phyloP scores from a whole-genome alignment of 2,797 vertebrate species.

The Intellagama lesueurii region DNA sequence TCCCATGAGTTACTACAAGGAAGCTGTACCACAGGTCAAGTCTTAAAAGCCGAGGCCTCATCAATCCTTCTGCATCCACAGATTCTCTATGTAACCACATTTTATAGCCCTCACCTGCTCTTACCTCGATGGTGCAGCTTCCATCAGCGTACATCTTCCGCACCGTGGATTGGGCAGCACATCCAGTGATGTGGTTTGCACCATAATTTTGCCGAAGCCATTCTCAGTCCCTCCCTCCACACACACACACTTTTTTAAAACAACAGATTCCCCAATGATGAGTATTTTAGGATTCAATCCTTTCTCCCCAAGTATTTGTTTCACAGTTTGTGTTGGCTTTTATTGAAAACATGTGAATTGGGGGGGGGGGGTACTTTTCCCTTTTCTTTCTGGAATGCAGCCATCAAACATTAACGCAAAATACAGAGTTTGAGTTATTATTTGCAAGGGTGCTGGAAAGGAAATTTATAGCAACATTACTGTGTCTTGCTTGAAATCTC shows the following conservation, averaged over 20 bases:
- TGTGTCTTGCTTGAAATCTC: conserved; percentile 85
- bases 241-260: conserved; percentile 5
- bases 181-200: conserved; percentile 38
- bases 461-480: conserved; percentile 84
- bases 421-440: conserved; percentile 83
- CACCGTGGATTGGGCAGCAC: not conserved
- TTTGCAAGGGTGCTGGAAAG: conserved; percentile 82
- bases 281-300: conserved; percentile 65
- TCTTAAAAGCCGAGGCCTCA: not conserved
- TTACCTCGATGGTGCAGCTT: not conserved
- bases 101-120: not conserved
- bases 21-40: not conserved
- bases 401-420: conserved; percentile 83
- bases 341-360: conserved; percentile 82
- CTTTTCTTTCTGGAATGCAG: conserved; percentile 79
- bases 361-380: conserved; percentile 63
- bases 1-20: not conserved
- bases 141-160: not conserved
- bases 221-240: conserved; percentile 2
- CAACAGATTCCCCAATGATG: conserved; percentile 43
- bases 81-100: not conserved
- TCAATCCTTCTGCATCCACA: not conserved
- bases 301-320: conserved; percentile 74
- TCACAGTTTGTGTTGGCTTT: conserved; percentile 76
- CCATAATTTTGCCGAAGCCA: conserved; percentile 60